Base-by-base conservation (phyloP, 2,888 invertebrate species). In the Andrena haemorrhoa region DNA sequence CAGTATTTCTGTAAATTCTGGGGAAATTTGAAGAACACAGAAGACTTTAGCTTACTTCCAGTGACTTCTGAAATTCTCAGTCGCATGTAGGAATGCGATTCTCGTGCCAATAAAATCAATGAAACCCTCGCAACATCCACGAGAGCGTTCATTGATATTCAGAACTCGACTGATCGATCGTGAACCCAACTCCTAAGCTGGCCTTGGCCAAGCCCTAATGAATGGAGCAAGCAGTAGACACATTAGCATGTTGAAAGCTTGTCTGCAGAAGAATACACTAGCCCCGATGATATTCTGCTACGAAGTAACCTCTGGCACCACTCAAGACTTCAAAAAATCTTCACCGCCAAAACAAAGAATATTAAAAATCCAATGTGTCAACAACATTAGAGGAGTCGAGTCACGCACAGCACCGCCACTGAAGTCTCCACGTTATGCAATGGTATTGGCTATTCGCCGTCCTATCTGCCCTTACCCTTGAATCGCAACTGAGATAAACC, bases 331-430 rank as follows among this genome's bases (percentile, higher is more conserved):
- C 41, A 23, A 4, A 16, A 16, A 3, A 53, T 8, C 20, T 0
- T 51, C 20, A 53, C 8, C 53, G 2, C 20, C n/a, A 8, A 20
- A 53, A 53, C 41, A 5, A 41, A 0, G 41, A 41, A 1, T 8
- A 20, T 66, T 47, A 7, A 71, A 61, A 70, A 76, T 65, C 61
- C 47, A n/a, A 29, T 26, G 26, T 51, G 26, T 26, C 64, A 51
- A 47, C 12, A 10, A 47, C 2, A 2, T 3, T 8, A 10, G 7
- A 47, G 23, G 16, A 10, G 53, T 4, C 29, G 51, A 70, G 64
- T 23, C n/a, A 10, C 35, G 8, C 71, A 58, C 51, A 31, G 10
- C 33, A 16, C 51, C 26, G 5, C 16, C 10, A 41, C 76, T 53
- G 8, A 5, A 29, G 35, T 47, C 77, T 66, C 49, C 35, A 58